A percentile compares a stretch with the other conserved stretches of the same genome.
These are phyloP conservation scores for Cordilura impudica DNA, from an alignment of 2,888 invertebrate genomes.

Conservation along the genomic window DNA sequence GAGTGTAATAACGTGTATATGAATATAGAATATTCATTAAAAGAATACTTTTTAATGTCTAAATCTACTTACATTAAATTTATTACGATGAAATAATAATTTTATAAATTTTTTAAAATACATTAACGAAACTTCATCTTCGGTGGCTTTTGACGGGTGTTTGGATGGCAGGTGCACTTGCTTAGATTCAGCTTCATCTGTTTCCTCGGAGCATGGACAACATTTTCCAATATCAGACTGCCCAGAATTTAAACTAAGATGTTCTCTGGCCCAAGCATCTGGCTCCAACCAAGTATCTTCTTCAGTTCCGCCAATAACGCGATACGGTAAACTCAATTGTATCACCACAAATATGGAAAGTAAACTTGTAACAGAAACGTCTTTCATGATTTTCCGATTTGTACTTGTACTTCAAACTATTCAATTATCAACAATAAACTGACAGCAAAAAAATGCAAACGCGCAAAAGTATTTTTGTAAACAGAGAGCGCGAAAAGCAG, in stretches of 20 bases:
- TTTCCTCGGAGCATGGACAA: conserved; percentile 27
- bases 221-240: background rate
- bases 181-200: background rate
- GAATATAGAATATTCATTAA: background rate
- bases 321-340: background rate
- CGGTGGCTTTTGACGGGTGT: conserved; percentile 26
- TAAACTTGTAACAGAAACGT: background rate
- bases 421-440: too few relatives aligned
- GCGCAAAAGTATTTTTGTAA: too few relatives aligned
- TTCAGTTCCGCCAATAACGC: conserved; percentile 28
- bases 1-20: background rate
- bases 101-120: conserved; percentile 72
- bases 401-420: too few relatives aligned
- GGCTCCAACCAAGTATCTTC: conserved; percentile 64
- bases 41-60: background rate
- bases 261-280: conserved; percentile 63
- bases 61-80: conserved; percentile 65
- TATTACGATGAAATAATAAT: conserved; percentile 67
- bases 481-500: too few relatives aligned
- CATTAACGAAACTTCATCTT: conserved; percentile 67
- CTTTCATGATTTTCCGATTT: too few relatives aligned
- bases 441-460: too few relatives aligned
- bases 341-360: background rate
- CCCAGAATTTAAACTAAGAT: background rate
- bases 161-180: background rate